Percentiles rank a stretch among this genome's conserved stretches.
phyloP scores from a whole-genome alignment of 2,888 invertebrate species.

The Stenotaenia linearis region DNA sequence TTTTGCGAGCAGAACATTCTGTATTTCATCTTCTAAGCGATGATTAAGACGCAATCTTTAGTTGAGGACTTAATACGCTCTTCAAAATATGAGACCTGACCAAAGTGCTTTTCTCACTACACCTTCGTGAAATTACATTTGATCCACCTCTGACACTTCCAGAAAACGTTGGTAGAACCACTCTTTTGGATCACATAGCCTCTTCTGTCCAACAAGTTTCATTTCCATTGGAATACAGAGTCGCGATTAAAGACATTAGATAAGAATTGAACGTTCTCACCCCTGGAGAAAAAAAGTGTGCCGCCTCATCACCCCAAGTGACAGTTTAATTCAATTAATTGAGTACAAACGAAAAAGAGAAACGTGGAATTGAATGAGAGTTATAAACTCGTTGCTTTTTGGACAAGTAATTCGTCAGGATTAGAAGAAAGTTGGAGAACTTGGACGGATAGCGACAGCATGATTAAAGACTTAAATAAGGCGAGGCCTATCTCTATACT shows the following conservation, averaged over 20 bases:
- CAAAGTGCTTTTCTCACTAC: no score
- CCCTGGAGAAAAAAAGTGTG: background rate
- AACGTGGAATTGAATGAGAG: background rate
- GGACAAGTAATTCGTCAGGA: background rate
- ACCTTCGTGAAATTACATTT: no score
- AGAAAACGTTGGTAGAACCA: no score
- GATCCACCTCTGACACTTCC: no score
- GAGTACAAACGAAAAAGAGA: background rate
- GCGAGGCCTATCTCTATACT: background rate
- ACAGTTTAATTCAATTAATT: slow-evolving; percentile 18
- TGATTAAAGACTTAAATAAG: background rate
- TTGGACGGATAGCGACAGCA: background rate
- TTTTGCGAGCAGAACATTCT: no score
- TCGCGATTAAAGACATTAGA: background rate
- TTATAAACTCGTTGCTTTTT: background rate
- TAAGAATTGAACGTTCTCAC: background rate
- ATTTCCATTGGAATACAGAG: background rate
- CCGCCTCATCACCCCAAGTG: background rate
- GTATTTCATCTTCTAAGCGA: no score
- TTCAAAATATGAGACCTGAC: no score
- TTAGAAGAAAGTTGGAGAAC: background rate
- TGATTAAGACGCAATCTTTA: no score
- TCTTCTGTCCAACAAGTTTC: no score
- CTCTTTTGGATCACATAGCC: no score
- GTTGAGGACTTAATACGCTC: no score